Conservation (phyloP, 2,797 vertebrate species). For the Pampus argenteus region DNA sequence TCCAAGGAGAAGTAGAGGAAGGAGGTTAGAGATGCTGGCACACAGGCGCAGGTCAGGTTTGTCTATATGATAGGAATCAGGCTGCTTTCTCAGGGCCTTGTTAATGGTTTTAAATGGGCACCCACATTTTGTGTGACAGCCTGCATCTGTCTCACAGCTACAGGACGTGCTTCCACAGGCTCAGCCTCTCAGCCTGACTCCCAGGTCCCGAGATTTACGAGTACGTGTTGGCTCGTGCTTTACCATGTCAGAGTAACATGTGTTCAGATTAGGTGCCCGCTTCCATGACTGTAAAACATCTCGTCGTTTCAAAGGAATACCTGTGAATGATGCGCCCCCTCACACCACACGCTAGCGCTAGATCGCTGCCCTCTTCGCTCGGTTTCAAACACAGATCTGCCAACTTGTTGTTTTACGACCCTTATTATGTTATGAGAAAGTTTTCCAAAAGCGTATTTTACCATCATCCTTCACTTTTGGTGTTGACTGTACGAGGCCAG, state of each 20-base stretch:
- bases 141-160: conserved; percentile 70
- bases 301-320: conserved; percentile 73
- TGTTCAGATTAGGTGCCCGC: conserved; percentile 74
- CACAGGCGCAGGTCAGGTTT: conserved; percentile 2
- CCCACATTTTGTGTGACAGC: conserved; percentile 71
- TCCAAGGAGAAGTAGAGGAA: not conserved
- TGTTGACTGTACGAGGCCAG: conserved; percentile 77
- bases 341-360: conserved; percentile 19
- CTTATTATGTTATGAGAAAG: conserved; percentile 51
- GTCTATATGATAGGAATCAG: conserved; percentile 38
- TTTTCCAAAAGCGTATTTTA: conserved; percentile 59
- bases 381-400: conserved; percentile 39
- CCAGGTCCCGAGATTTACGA: conserved; percentile 70
- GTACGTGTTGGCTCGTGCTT: conserved; percentile 66
- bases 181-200: conserved; percentile 65
- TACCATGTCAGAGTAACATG: conserved; percentile 68
- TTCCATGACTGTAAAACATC: conserved; percentile 74
- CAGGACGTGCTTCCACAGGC: conserved; percentile 65
- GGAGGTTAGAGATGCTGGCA: conserved; percentile 14
- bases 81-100: conserved; percentile 53
- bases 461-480: conserved; percentile 61
- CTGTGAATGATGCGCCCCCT: conserved; percentile 45
- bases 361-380: conserved; percentile 1
- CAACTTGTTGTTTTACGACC: conserved; percentile 43
- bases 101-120: conserved; percentile 80